Percentiles rank a stretch among this genome's conserved stretches.
Conservation (phyloP, 1,140 invertebrate species). For the Eufriesea mexicana region DNA sequence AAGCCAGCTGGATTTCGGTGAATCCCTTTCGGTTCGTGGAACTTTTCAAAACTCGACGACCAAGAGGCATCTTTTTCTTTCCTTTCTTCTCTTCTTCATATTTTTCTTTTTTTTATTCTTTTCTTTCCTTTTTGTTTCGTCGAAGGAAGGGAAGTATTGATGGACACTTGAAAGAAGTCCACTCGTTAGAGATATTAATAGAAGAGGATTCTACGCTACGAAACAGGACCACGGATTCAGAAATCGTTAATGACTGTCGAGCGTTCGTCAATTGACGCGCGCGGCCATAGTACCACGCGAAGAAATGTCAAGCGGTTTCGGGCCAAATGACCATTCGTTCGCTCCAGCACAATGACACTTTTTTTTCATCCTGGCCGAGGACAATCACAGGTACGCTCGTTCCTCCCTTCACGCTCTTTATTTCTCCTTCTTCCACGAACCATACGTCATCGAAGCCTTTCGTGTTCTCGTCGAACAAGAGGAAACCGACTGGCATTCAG, state of each 20-base stretch:
- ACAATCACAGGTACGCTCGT: conserved; percentile 63
- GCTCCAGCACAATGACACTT: conserved; percentile 64
- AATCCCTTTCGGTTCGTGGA: background rate
- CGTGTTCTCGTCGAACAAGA: conserved; percentile 69
- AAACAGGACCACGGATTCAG: conserved; percentile 33
- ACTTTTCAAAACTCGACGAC: background rate
- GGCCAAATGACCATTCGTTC: conserved; percentile 65
- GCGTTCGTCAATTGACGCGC: conserved; percentile 60
- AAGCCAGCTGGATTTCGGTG: background rate
- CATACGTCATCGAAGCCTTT: conserved; percentile 71
- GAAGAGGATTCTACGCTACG: background rate
- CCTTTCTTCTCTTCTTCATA: too few relatives aligned
- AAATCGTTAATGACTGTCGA: conserved; percentile 62
- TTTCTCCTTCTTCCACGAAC: conserved; percentile 68
- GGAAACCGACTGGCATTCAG: conserved; percentile 68
- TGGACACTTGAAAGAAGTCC: conserved; percentile 26
- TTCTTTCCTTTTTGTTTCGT: background rate
- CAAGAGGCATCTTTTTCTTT: background rate
- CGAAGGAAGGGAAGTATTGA: conserved; percentile 9
- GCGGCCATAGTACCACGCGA: conserved; percentile 37
- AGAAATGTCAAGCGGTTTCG: conserved; percentile 46
- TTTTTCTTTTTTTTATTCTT: too few relatives aligned
- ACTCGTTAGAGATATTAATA: conserved; percentile 7
- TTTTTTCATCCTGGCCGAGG: conserved; percentile 60
- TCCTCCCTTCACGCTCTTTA: conserved; percentile 63